Conservation (phyloP, 30 jellyfish, hydroid and myxozoan genomes). For the Cassiopea andromeda region DNA sequence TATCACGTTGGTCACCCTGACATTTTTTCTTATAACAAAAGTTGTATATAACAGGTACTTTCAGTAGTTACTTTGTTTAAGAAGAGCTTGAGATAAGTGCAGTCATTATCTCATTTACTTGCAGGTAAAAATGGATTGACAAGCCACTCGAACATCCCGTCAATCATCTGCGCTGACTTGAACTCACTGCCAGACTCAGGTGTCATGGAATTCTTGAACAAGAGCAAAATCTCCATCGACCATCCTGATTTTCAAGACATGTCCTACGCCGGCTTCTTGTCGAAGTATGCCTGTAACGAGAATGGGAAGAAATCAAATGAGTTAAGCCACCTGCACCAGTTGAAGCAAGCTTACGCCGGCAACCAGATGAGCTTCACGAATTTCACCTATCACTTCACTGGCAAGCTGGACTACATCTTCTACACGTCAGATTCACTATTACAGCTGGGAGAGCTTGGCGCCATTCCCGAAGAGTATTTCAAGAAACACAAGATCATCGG, state of each 20-base stretch:
- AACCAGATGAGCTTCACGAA: constrained; percentile 87
- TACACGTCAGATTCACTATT: constrained; percentile 76
- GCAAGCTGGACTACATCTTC: constrained; percentile 92
- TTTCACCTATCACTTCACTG: constrained; percentile 90
- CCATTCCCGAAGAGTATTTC: constrained; percentile 79
- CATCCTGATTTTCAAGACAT: constrained; percentile 91
- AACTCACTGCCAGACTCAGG: constrained; percentile 96
- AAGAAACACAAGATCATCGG: constrained; percentile 88
- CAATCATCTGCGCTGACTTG: constrained; percentile 90
- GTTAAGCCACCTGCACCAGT: constrained; percentile 80
- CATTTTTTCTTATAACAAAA: too few species aligned
- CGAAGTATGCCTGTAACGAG: constrained; percentile 80
- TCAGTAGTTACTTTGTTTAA: too few species aligned
- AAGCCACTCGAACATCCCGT: constrained; percentile 65
- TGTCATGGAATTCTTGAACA: constrained; percentile 87
- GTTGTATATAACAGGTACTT: too few species aligned
- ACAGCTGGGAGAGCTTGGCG: constrained; percentile 93
- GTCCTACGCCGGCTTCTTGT: constrained; percentile 84
- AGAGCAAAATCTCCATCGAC: constrained; percentile 75
- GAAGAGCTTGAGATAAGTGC: too few species aligned
- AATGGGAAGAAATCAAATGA: constrained; percentile 74
- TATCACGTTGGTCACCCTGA: too few species aligned
- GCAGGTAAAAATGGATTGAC: constrained; percentile 76
- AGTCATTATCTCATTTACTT: not conserved
- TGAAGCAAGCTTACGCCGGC: constrained; percentile 80